Base-by-base conservation (phyloP, 2,113 vertebrate species). In the Silurus asotus region DNA sequence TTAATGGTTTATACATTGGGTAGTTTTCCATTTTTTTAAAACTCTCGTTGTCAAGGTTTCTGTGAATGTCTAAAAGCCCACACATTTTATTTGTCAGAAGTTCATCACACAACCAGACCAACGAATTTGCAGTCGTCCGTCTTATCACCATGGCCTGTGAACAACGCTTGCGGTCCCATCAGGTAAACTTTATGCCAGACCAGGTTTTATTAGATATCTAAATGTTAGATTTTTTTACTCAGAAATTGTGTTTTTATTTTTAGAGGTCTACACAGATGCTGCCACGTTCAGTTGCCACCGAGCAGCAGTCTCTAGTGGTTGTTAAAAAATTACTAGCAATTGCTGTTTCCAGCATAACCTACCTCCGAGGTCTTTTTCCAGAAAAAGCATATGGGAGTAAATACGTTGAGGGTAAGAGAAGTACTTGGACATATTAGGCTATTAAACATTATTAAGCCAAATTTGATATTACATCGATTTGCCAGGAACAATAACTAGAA, bases 241-340 rank as follows among this genome's bases (percentile, higher is more conserved):
- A 1, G 20, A 61, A 79, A 13, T 78, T 0, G 64, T 83, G 49
- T 87, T 67, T 88, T 14, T 11, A 15, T 88, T 65, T 89, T 94
- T 17, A 90, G 97, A 96, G 92, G 91, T 58, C 65, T 19, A 87
- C 94, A 5, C 92, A 97, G 89, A 88, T 95, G 8, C 93, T 97
- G 78, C 96, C 98, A 4, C 95, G 69, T 86, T 93, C 94, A 87
- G 95, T 98, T 28, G 23, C 92, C 51, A 95, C 96, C 0, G 97
- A 98, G 76, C 95, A 97, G 86, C 96, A 99, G 45, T 99, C 98
- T 2, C 76, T 98, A 84, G 87, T 96, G 15, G 92, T 98, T 23
- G 95, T 99, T 69, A 99, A 99, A 94, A 96, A 96, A 88, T 96
- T 99, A 0, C 90, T 99, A 88, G 98, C 98, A n/a, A 95, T 99